Evolutionary conservation across 2,113 vertebrate species (phyloP).

Genomic region (Alouatta palliata): DNA sequence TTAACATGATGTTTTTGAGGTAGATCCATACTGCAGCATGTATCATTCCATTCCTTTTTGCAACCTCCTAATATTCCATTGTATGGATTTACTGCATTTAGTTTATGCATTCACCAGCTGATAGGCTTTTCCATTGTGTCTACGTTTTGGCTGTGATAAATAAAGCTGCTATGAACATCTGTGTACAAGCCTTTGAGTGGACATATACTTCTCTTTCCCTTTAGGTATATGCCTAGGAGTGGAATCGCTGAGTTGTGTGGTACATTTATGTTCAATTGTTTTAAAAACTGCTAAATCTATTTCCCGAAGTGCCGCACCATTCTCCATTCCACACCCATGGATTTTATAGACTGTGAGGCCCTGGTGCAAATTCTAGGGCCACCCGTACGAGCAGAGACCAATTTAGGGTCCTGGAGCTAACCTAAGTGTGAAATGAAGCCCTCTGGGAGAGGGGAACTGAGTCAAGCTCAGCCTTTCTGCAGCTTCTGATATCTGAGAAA

Average conservation of each 20-base stretch:
- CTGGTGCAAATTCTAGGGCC: not conserved
- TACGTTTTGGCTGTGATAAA: not conserved
- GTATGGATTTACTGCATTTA: not conserved
- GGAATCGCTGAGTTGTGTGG: not conserved
- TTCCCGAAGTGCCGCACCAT: not conserved
- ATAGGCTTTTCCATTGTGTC: not conserved
- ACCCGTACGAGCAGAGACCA: not conserved
- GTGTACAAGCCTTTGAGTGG: not conserved
- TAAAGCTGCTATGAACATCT: not conserved
- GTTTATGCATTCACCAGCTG: not conserved
- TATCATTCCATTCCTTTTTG: not conserved
- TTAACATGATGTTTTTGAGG: not conserved
- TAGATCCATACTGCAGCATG: fast-evolving
- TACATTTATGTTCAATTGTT: not conserved
- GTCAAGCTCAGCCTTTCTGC: fast-evolving
- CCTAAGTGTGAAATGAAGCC: not conserved
- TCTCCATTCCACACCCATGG: not conserved
- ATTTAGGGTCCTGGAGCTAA: not conserved
- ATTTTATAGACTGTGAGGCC: not conserved
- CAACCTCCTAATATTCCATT: not conserved
- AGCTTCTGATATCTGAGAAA: not conserved
- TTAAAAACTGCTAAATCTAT: no score
- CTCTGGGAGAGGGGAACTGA: fast-evolving
- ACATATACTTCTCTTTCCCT: not conserved
- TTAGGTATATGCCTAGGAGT: not conserved